Evolutionary conservation across 2,888 invertebrate genomes (phyloP), one percentile per base, ranked within the genome.

Genomic region (Drosophila setosimentum): DNA sequence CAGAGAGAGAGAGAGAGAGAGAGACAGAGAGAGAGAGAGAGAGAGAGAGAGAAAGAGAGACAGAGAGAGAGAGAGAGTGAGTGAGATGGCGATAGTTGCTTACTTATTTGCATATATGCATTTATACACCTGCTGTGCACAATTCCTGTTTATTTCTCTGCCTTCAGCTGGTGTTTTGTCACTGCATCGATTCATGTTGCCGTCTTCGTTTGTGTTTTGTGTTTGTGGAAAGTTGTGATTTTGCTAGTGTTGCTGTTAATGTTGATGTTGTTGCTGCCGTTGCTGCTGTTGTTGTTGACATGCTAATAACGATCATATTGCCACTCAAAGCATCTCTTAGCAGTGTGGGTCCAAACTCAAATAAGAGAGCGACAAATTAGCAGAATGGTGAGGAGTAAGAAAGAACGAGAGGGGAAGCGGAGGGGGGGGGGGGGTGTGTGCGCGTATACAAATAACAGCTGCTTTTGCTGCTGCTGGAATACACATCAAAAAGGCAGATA

Each of bases 301-400:
- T 86, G 84, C 84, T 84, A 84, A 84, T 89, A 89, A 89, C 81
- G 72, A 80, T 88, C 83, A 73, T 86, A 77, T 83, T 83, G 86
- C 83, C 83, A 79, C 82, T 73, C 73, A 68, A 70, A 73, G 68
- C 73, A 72, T 53, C 76, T 73, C 68, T 83, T 87, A 83, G 87
- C 87, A 68, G 64, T 72, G 73, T 67, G 63, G 68, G 73, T 54
- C 65, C 62, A 66, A 76, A 82, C 60, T 77, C 70, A 83, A 83
- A 86, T 74, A 86, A 42, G 59, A 83, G 78, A 80, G 76, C 69
- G 67, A 66, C 81, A 80, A 84, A 88, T 84, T 83, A 83, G 83
- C 88, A 82, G 73, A n/a, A 35, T 33, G 71, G 61, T 30, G 37
- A 21, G 27, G 33, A n/a, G 10, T 8, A 8, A 3, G 16, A 16